Conservation (phyloP, 2,113 vertebrate genomes). For the Argyrosomus japonicus region DNA sequence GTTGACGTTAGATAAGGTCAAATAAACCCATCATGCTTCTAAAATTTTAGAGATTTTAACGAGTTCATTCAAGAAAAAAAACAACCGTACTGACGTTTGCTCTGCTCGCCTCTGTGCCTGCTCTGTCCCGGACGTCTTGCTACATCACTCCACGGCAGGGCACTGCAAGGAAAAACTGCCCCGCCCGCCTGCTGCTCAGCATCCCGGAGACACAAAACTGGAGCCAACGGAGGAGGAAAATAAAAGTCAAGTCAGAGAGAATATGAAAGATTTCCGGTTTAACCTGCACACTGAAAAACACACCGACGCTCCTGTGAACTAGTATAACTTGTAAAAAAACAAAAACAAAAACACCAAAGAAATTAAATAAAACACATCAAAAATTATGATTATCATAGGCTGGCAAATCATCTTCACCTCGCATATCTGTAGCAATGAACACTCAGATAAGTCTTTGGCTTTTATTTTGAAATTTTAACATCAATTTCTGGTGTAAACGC, state of each 20-base stretch:
- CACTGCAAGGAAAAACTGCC: conserved; percentile 74
- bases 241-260: conserved; percentile 23
- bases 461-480: conserved; percentile 29
- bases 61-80: background rate
- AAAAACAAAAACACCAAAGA: background rate
- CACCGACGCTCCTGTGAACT: background rate
- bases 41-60: background rate
- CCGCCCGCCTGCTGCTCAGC: conserved; percentile 81
- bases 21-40: conserved; percentile 53
- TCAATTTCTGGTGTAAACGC: background rate
- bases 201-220: conserved; percentile 68
- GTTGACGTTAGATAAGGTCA: conserved; percentile 11
- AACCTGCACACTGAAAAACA: background rate
- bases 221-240: conserved; percentile 35
- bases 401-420: background rate
- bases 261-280: conserved; percentile 18
- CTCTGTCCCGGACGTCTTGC: conserved; percentile 51
- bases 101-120: conserved; percentile 19
- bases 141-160: conserved; percentile 64
- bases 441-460: background rate
- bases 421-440: background rate
- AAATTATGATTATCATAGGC: background rate
- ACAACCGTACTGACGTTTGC: background rate
- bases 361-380: accelerated
- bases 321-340: too few species aligned